Evolutionary conservation across 2,113 vertebrate genomes (phyloP), one percentile per base, ranked within the genome.

Genomic region (Asarcornis scutulata): DNA sequence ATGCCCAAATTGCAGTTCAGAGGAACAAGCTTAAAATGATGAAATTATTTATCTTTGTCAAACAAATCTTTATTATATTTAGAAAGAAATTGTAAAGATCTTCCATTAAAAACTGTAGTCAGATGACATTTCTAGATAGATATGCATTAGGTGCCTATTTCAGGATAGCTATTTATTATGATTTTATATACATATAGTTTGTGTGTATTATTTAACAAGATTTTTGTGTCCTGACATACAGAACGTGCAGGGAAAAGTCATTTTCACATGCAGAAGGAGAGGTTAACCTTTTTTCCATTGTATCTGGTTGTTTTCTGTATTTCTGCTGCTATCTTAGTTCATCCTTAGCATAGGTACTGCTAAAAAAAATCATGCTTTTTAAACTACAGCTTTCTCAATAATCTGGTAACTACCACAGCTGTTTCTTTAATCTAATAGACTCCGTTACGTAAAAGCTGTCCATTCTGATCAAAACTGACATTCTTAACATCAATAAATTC

Each of bases 381-480:
- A 75, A 94, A 83, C 58, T 46, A 81, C 44, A 89, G 67, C 36
- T 91, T 96, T 64, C 27, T 85, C 62, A 91, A 64, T 95, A 91
- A 97, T 94, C 91, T 91, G 42, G 73, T 95, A 93, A 97, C 92
- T 78, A 75, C 56, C 83, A 74, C 80, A 80, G 80, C 84, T 84
- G 82, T 91, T 97, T 93, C 80, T 96, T 93, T 97, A 94, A 97
- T 97, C 94, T 95, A 90, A 94, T 91, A 68, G 69, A 91, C 27
- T 55, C 13, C 59, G 40, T 97, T 91, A 78, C 31, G 18, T 96
- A 96, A 91, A 5, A 46, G 56, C 89, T 88, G 38, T 94, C 88
- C 89, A 96, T 92, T 95, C 68, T 94, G 88, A 95, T 97, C 79
- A 97, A 95, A 97, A 98, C 95, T 96, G 31, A 94, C 91, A 89